Conservation (phyloP, 2,113 vertebrate genomes). For the Raja brachyura region DNA sequence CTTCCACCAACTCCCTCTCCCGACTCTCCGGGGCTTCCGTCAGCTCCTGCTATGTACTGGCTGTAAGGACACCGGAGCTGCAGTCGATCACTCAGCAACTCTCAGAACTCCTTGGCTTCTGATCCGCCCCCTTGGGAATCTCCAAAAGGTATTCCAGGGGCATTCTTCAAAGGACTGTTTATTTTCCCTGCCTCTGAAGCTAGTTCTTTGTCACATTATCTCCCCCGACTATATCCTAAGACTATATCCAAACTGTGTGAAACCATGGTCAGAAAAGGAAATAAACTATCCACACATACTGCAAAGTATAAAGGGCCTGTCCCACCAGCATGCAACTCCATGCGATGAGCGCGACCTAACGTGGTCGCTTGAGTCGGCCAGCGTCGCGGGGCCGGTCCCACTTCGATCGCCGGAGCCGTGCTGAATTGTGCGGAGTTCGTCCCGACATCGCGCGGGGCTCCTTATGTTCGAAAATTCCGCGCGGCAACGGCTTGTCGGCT, state of each 20-base stretch:
- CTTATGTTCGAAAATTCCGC: too few species aligned
- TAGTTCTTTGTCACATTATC: not conserved
- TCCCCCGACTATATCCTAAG: not conserved
- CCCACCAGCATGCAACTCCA: too few species aligned
- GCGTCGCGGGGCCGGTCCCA: too few species aligned
- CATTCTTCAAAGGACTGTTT: slow-evolving; percentile 59
- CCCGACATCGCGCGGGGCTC: too few species aligned
- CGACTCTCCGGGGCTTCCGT: slow-evolving; percentile 52
- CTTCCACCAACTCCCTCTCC: slow-evolving; percentile 44
- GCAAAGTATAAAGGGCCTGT: not conserved
- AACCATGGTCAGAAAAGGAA: not conserved
- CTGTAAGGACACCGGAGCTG: slow-evolving; percentile 60
- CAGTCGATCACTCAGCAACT: slow-evolving; percentile 63
- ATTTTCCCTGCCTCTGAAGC: not conserved
- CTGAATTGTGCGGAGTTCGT: too few species aligned
- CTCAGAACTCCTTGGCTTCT: slow-evolving; percentile 41
- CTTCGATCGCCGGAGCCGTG: too few species aligned
- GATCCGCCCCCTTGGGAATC: slow-evolving; percentile 51
- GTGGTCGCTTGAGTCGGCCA: too few species aligned
- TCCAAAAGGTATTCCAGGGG: slow-evolving; percentile 55
- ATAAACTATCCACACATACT: not conserved
- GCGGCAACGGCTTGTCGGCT: too few species aligned
- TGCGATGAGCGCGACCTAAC: too few species aligned
- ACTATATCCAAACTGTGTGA: not conserved
- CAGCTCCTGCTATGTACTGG: slow-evolving; percentile 43